These are phyloP conservation scores for Catharus fuscescens DNA, from an alignment of 2,113 vertebrate genomes.

Conservation along the genomic window DNA sequence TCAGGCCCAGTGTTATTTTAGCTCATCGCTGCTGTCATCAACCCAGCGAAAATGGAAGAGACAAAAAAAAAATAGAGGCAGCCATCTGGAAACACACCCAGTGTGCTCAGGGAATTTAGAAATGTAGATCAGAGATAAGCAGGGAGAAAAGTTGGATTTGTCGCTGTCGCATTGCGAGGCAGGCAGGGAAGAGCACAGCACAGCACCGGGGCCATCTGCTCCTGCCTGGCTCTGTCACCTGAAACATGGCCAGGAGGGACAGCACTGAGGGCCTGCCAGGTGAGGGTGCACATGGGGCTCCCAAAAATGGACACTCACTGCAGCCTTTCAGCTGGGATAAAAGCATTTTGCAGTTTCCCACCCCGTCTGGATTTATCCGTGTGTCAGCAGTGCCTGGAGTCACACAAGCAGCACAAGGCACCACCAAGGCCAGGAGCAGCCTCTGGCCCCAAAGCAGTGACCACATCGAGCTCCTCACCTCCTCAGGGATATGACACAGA, in stretches of 20 bases:
- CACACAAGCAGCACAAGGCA: accelerated
- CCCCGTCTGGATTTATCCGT: accelerated
- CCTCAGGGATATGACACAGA: background rate
- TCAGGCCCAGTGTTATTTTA: background rate
- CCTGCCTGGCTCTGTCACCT: background rate
- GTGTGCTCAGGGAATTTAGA: background rate
- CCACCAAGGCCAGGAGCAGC: background rate
- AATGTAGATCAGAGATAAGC: background rate
- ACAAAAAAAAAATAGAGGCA: background rate
- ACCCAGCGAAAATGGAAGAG: background rate
- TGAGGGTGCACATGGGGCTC: background rate
- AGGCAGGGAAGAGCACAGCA: background rate
- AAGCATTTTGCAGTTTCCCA: background rate
- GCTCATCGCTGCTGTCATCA: background rate
- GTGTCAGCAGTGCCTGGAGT: background rate
- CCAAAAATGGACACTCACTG: accelerated
- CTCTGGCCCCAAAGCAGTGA: background rate
- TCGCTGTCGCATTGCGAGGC: accelerated
- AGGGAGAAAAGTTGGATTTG: background rate
- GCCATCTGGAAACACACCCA: conserved; percentile 11
- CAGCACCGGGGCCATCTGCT: background rate
- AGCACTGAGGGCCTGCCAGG: accelerated
- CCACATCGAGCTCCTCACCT: accelerated
- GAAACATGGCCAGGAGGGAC: background rate
- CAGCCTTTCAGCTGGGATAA: background rate